Conservation (phyloP, 2,888 invertebrate species). For the Lymantria monacha region DNA sequence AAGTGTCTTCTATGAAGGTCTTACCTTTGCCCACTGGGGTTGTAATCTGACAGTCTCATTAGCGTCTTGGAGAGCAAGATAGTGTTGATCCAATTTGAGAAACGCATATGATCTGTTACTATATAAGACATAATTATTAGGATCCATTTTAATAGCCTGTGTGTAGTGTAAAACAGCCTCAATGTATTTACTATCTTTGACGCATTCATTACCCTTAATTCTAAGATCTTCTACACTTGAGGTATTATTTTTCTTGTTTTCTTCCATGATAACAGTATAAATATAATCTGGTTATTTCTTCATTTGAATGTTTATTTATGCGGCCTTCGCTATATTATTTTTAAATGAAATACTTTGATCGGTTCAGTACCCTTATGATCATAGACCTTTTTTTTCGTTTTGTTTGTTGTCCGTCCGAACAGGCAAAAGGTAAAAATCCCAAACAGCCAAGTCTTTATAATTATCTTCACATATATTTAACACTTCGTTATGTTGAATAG, state of each 20-base stretch:
- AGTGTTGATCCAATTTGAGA: conserved; percentile 89
- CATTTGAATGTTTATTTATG: conserved; percentile 1
- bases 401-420: no score
- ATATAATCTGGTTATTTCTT: neutral
- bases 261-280: conserved; percentile 49
- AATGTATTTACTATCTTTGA: conserved; percentile 86
- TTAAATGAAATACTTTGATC: no score
- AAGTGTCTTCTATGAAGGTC: no score
- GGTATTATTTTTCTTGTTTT: conserved; percentile 53
- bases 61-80: conserved; percentile 90
- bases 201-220: conserved; percentile 88
- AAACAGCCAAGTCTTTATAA: no score
- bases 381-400: no score
- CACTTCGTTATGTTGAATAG: no score
- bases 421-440: no score
- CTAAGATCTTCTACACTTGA: conserved; percentile 83
- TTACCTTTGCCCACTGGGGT: conserved; percentile 90
- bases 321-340: no score
- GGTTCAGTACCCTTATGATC: no score
- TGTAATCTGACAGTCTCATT: conserved; percentile 87
- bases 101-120: conserved; percentile 92
- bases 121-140: conserved; percentile 86
- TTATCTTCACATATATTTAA: no score
- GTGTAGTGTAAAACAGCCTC: conserved; percentile 91
- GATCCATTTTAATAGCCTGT: conserved; percentile 88